Percentiles rank a stretch among this genome's conserved stretches.
These are phyloP conservation scores for Calameuta filiformis DNA, from an alignment of 2,888 invertebrate genomes.

Conservation along the genomic window DNA sequence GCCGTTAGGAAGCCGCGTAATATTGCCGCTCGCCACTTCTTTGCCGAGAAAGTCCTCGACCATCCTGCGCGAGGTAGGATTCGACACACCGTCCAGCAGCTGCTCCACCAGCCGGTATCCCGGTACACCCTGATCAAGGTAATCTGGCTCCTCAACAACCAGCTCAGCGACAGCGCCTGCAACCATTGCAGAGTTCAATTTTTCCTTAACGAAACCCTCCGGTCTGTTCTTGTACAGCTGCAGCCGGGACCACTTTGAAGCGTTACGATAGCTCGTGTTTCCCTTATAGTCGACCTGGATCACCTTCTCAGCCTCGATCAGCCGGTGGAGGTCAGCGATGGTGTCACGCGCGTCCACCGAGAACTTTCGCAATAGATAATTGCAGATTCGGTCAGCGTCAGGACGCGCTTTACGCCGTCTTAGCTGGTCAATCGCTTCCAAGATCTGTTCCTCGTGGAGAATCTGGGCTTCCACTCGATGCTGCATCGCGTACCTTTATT, in stretches of 20 bases:
- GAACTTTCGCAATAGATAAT: constrained; percentile 81
- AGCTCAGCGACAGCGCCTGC: constrained; percentile 78
- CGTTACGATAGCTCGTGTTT: constrained; percentile 85
- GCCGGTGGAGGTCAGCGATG: constrained; percentile 78
- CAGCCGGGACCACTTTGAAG: constrained; percentile 75
- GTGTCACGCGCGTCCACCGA: constrained; percentile 77
- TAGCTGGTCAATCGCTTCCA: constrained; percentile 87
- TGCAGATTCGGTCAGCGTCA: constrained; percentile 84
- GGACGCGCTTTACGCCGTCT: constrained; percentile 86
- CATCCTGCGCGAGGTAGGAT: constrained; percentile 74
- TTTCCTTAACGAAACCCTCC: constrained; percentile 69
- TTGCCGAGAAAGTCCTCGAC: constrained; percentile 73
- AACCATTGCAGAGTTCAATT: constrained; percentile 67
- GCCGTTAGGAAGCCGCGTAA: constrained; percentile 76
- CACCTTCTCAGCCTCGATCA: constrained; percentile 80
- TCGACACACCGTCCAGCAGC: constrained; percentile 69
- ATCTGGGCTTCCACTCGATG: constrained; percentile 69
- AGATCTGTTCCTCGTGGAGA: constrained; percentile 79
- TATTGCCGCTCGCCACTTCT: constrained; percentile 76
- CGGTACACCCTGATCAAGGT: constrained; percentile 79
- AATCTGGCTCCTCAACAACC: constrained; percentile 78
- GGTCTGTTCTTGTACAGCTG: constrained; percentile 63
- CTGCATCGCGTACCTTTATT: constrained; percentile 27
- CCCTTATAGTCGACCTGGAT: constrained; percentile 89
- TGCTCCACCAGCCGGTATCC: constrained; percentile 75